These are phyloP conservation scores for Vanessa tameamea DNA, from an alignment of 1,140 invertebrate species.

Conservation along the genomic window DNA sequence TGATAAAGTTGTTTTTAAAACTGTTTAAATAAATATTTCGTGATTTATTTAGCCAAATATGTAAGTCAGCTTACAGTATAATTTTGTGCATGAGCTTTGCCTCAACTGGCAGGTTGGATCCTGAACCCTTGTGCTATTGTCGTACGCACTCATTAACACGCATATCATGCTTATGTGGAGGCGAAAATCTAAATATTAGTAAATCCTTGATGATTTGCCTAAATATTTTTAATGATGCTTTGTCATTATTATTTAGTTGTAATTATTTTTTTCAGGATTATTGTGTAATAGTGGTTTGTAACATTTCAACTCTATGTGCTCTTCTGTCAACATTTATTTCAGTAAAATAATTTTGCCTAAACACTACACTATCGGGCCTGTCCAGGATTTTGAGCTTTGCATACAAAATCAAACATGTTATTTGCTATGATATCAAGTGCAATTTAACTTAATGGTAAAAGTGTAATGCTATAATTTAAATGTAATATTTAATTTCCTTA, in stretches of 20 bases:
- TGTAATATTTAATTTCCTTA: constrained; percentile 5
- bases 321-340: not conserved
- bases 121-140: too few species aligned
- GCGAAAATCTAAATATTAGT: too few species aligned
- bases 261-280: not conserved
- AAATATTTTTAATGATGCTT: not conserved
- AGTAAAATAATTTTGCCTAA: too few species aligned
- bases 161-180: too few species aligned
- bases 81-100: not conserved
- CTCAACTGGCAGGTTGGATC: too few species aligned
- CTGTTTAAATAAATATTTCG: too few species aligned
- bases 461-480: not conserved
- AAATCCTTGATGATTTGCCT: too few species aligned
- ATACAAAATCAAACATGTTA: not conserved
- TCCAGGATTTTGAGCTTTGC: not conserved
- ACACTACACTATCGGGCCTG: not conserved
- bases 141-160: too few species aligned
- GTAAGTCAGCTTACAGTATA: not conserved
- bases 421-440: constrained; percentile 9
- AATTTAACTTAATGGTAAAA: not conserved
- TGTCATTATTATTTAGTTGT: not conserved
- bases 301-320: not conserved
- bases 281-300: not conserved
- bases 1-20: too few species aligned
- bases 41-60: not conserved